Evolutionary conservation across 2,797 vertebrate species (phyloP).

Genomic region (Danionella dracula): DNA sequence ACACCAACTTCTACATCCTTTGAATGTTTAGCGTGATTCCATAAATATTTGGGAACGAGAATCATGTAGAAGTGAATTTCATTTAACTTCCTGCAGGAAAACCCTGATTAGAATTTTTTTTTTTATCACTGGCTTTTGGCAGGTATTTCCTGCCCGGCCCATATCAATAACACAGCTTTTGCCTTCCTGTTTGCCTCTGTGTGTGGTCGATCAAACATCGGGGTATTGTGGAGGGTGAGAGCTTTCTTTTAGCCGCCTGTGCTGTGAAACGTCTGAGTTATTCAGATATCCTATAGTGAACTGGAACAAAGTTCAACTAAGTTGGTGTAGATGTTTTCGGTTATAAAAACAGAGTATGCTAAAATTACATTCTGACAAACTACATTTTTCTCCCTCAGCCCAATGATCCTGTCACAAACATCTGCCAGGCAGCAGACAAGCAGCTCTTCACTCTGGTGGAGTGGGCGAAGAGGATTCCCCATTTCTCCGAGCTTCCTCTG

Average conservation of each 20-base stretch:
- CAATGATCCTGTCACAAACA: constrained; percentile 92
- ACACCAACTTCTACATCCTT: neutral
- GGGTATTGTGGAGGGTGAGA: neutral
- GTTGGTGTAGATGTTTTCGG: neutral
- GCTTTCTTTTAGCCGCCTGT: neutral
- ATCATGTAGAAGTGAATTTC: constrained; percentile 48
- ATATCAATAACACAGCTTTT: constrained; percentile 64
- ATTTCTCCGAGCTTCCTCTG: constrained; percentile 88
- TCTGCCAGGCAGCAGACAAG: constrained; percentile 94
- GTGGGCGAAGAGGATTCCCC: constrained; percentile 95
- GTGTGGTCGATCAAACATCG: neutral
- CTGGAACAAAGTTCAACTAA: neutral
- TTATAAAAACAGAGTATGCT: neutral
- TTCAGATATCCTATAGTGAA: neutral
- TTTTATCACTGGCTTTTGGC: constrained; percentile 54
- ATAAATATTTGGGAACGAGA: neutral
- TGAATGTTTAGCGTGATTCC: neutral
- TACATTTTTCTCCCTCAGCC: constrained; percentile 71
- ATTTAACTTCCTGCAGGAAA: constrained; percentile 59
- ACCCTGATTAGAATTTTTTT: constrained; percentile 44
- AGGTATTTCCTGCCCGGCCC: constrained; percentile 68
- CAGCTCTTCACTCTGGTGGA: constrained; percentile 96
- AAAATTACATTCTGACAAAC: no score
- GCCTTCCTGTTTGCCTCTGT: constrained; percentile 49
- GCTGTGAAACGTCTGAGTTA: neutral